Evolutionary conservation across 2,888 invertebrate species (phyloP).

Genomic region (Dasysyrphus albostriatus): DNA sequence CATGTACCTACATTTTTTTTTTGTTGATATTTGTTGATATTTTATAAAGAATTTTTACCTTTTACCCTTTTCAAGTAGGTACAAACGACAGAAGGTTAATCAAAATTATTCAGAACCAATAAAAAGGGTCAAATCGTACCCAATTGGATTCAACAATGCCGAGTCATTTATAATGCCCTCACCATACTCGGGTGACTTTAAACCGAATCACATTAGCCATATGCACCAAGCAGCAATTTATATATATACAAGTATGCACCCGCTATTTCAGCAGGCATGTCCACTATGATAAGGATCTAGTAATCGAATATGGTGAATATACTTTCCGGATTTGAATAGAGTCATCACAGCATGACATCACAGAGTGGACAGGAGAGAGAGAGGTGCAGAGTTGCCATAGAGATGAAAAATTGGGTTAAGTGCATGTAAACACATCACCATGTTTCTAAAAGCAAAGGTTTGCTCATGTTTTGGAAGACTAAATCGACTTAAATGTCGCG

Average conservation of each 20-base stretch:
- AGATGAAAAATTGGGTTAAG: slow-evolving; percentile 61
- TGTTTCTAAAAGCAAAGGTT: slow-evolving; percentile 32
- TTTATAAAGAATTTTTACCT: not conserved
- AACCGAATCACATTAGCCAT: slow-evolving; percentile 65
- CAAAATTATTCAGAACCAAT: slow-evolving; percentile 17
- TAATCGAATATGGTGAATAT: slow-evolving; percentile 65
- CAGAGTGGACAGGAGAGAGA: not conserved
- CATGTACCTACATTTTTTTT: slow-evolving; percentile 2
- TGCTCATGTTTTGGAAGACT: not conserved
- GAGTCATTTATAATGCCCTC: slow-evolving; percentile 65
- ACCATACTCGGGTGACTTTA: slow-evolving; percentile 33
- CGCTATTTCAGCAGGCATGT: slow-evolving; percentile 32
- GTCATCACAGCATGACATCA: slow-evolving; percentile 62
- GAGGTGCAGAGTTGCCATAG: not conserved
- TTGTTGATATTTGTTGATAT: not conserved
- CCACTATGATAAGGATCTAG: slow-evolving; percentile 61
- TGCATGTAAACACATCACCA: slow-evolving; percentile 59
- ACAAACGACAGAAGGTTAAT: slow-evolving; percentile 53
- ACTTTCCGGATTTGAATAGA: slow-evolving; percentile 45
- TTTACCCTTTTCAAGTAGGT: not conserved
- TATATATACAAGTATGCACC: not conserved
- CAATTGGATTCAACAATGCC: slow-evolving; percentile 35
- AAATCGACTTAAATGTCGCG: slow-evolving; percentile 16
- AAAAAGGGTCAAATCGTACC: slow-evolving; percentile 49
- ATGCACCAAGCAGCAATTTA: slow-evolving; percentile 40